Percentiles rank a stretch among this genome's conserved stretches.
Evolutionary conservation across 2,113 vertebrate genomes (phyloP).

Genomic region (Shinisaurus crocodilurus): DNA sequence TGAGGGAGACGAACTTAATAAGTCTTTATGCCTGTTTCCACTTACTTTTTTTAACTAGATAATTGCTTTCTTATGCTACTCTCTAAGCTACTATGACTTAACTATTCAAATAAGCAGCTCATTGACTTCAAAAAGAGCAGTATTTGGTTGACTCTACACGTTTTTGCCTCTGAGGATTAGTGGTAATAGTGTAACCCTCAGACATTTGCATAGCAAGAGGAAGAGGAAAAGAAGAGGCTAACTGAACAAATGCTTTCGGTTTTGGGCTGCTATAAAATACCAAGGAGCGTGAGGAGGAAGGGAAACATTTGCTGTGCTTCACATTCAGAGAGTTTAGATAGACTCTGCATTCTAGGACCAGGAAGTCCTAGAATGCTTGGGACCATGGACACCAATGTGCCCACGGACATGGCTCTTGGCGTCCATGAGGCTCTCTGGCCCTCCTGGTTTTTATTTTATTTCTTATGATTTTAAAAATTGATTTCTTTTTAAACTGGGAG

Average conservation of each 20-base stretch:
- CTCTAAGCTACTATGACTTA: constrained; percentile 57
- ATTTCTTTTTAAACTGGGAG: no score
- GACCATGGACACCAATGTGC: no score
- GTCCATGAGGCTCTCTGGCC: no score
- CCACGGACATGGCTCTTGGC: no score
- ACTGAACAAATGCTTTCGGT: constrained; percentile 42
- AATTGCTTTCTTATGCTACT: constrained; percentile 62
- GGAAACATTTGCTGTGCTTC: constrained; percentile 23
- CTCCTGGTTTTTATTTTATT: no score
- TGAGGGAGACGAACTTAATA: constrained; percentile 49
- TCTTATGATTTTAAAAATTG: no score
- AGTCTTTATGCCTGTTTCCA: constrained; percentile 31
- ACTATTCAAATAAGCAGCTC: constrained; percentile 66
- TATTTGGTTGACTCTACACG: constrained; percentile 33
- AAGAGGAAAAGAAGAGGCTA: constrained; percentile 16
- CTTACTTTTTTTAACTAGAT: constrained; percentile 54
- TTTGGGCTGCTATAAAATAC: constrained; percentile 46
- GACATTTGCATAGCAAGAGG: constrained; percentile 51
- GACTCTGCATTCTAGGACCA: background rate
- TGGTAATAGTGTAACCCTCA: constrained; percentile 62
- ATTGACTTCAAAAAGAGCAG: constrained; percentile 66
- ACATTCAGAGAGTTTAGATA: background rate
- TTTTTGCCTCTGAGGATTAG: constrained; percentile 59
- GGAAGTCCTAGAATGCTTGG: no score
- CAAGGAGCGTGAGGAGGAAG: background rate